Base-by-base conservation (phyloP, 2,888 invertebrate species). In the Smittia sp. region DNA sequence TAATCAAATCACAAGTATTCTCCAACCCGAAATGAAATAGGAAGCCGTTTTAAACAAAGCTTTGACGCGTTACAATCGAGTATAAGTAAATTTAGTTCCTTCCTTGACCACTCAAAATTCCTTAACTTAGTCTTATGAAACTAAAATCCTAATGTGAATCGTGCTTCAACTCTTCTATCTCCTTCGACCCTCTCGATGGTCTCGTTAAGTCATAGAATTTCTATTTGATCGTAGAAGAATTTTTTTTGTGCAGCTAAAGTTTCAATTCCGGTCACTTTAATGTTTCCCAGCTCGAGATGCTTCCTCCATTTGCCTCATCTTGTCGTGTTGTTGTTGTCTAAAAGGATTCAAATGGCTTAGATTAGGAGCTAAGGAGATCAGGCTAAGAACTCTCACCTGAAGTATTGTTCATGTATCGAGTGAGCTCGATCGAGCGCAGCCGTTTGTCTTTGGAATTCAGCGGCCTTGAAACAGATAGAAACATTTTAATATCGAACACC, bases 271-370 rank as follows among this genome's bases (percentile, higher is more conserved):
- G n/a, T 20, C 15, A 6, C 15, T 32, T 75, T 73, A 76, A 75
- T 76, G 75, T 72, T 76, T 76, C 73, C 88, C 91, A 27, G 41
- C 52, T 79, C 92, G 87, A 77, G 93, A 91, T 76, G 93, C 93
- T 84, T 93, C 92, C 84, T 93, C 93, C 78, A 93, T 85, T 76
- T 91, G 92, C 79, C 93, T 87, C 79, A 93, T 6, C 20, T 69
- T 69, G 22, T 69, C 69, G 77, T 92, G 87, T 79, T 93, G 92
- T 78, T 92, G 89, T 83, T 92, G 91, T 86, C 91, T 91, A 78
- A 89, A 88, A 84, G 84, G 11, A 11, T 46, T 46, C n/a, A n/a
- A 32, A 32, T 32, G 32, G 3, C n/a, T n/a, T n/a, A n/a, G n/a
- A n/a, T n/a, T n/a, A n/a, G n/a, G n/a, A n/a, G n/a, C n/a, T n/a